Base-by-base conservation (phyloP, 2,113 vertebrate genomes). In the Podilymbus podiceps region DNA sequence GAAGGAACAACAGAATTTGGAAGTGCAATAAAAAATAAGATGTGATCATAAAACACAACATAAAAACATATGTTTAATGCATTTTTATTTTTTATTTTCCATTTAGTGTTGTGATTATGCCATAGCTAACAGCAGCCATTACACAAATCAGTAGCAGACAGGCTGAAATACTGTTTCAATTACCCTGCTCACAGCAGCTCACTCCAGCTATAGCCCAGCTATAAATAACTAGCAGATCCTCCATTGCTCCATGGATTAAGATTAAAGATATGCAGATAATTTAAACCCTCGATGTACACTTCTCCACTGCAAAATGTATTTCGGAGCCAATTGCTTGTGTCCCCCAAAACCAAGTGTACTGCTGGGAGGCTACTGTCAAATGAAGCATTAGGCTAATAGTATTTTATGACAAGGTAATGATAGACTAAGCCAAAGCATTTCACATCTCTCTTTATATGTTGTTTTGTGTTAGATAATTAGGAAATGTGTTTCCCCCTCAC, bases 81-180 rank as follows among this genome's bases (percentile, higher is more conserved):
- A 62, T 96, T 95, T 95, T 95, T 94, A 53, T 91, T 95, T 76
- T 93, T 63, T 85, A 79, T 90, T 93, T 96, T 92, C 89, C 84
- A 89, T 93, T 96, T 95, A 84, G 77, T 3, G 4, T 71, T 18
- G 35, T 75, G 92, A 92, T 95, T 96, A 95, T 85, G 62, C 87
- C 16, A 4, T 14, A 53, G 79, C 90, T 85, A 97, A 90, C 83
- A 89, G 40, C 83, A 78, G 74, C 92, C 91, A 72, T 97, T 96
- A 90, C 89, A 89, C 85, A 95, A 91, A 95, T 92, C 90, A 78
- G 82, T 4, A 38, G 44, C 75, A 94, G 93, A 38, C 90, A 92
- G 55, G 55, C 91, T 94, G 93, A 97, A 97, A 96, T 94, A 95
- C 76, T 84, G 74, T 84, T 97, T 91, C 95, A 96, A 97, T 97